Conservation (phyloP, 2,888 invertebrate species). For the Timema cristinae region DNA sequence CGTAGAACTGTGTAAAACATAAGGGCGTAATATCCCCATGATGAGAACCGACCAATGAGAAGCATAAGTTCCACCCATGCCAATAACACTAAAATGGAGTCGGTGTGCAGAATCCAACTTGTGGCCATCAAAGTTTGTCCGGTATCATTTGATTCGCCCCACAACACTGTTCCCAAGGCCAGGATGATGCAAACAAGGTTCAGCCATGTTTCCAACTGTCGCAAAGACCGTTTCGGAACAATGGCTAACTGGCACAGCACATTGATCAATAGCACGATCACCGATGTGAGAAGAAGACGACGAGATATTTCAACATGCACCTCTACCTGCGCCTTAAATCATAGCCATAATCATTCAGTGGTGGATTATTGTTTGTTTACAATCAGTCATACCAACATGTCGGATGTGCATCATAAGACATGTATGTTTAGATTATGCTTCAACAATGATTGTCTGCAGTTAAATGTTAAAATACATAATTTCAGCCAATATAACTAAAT, state of each 20-base stretch:
- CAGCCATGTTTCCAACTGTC: constrained; percentile 46
- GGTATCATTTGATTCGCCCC: constrained; percentile 15
- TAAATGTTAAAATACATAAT: too few relatives aligned
- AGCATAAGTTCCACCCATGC: constrained; percentile 54
- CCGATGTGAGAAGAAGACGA: constrained; percentile 26
- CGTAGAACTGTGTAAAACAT: constrained; percentile 54
- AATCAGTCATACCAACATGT: too few relatives aligned
- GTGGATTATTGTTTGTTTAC: too few relatives aligned
- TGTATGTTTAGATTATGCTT: too few relatives aligned
- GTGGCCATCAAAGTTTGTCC: constrained; percentile 1
- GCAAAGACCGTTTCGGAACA: constrained; percentile 39
- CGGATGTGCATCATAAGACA: too few relatives aligned
- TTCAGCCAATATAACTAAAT: too few relatives aligned
- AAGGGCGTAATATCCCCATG: constrained; percentile 53
- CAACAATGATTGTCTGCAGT: too few relatives aligned
- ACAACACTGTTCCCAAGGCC: constrained; percentile 40
- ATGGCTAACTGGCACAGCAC: constrained; percentile 23
- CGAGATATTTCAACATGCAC: constrained; percentile 19
- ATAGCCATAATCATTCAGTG: too few relatives aligned
- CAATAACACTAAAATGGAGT: constrained; percentile 48
- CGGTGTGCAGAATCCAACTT: constrained; percentile 44
- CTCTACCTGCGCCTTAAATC: too few relatives aligned
- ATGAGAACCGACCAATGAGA: constrained; percentile 51
- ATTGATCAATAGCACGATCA: constrained; percentile 32
- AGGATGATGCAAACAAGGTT: constrained; percentile 42